Evolutionary conservation across 1,140 invertebrate genomes (phyloP).

Genomic region (Littorina saxatilis): DNA sequence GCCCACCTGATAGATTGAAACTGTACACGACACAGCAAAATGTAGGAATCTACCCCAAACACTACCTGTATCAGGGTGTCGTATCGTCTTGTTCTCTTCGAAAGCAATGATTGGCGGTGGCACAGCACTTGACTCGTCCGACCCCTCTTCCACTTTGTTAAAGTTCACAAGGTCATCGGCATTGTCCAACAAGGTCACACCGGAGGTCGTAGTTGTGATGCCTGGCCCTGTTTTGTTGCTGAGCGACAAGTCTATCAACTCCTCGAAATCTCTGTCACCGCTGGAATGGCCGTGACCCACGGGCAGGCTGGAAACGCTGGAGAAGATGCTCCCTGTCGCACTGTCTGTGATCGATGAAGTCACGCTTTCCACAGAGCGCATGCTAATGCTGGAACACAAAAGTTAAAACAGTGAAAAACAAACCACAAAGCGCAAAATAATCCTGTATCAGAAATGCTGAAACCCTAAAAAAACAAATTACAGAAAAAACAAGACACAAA

Average conservation of each 20-base stretch:
- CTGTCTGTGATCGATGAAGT: slow-evolving; percentile 51
- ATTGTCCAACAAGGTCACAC: slow-evolving; percentile 42
- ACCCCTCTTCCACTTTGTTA: slow-evolving; percentile 56
- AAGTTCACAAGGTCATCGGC: slow-evolving; percentile 58
- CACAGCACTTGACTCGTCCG: slow-evolving; percentile 43
- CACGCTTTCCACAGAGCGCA: slow-evolving; percentile 60
- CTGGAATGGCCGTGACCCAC: background rate
- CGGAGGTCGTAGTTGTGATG: slow-evolving; percentile 38
- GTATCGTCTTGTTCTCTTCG: slow-evolving; percentile 62
- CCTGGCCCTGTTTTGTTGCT: slow-evolving; percentile 40
- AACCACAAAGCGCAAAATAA: too few relatives aligned
- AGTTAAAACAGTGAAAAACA: background rate
- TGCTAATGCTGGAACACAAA: slow-evolving; percentile 63
- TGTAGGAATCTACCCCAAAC: too few relatives aligned
- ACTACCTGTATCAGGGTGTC: slow-evolving; percentile 67
- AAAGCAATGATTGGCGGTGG: slow-evolving; percentile 66
- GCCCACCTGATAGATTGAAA: too few relatives aligned
- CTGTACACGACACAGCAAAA: too few relatives aligned
- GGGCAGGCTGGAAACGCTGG: slow-evolving; percentile 34
- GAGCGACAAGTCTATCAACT: slow-evolving; percentile 63
- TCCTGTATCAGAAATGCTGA: too few relatives aligned
- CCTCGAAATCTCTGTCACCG: slow-evolving; percentile 58
- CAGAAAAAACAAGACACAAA: too few relatives aligned
- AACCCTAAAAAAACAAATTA: too few relatives aligned
- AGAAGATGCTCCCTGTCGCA: slow-evolving; percentile 37